Percentiles rank a stretch among this genome's conserved stretches.
Evolutionary conservation across 23 tunicate genomes (phyloP).

Genomic region (Corella eumyota): DNA sequence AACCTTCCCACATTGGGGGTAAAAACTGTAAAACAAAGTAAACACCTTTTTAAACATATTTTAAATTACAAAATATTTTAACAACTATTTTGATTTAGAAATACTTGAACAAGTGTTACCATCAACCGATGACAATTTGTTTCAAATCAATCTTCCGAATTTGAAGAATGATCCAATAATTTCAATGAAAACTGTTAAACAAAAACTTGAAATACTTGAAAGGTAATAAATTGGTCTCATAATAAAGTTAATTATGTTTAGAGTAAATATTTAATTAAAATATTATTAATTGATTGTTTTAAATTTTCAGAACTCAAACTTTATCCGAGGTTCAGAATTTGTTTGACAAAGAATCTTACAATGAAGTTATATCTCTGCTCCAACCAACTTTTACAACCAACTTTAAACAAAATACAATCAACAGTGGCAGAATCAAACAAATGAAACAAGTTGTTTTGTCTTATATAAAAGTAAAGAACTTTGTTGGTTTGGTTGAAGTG

Average conservation of each 20-base stretch:
- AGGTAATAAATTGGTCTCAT: too few species aligned
- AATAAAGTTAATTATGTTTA: too few species aligned
- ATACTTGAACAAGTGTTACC: too few species aligned
- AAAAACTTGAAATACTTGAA: constrained; percentile 3
- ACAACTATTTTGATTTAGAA: too few species aligned
- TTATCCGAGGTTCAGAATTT: constrained; percentile 31
- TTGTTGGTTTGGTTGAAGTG: neutral
- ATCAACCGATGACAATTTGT: too few species aligned
- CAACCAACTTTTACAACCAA: constrained; percentile 17
- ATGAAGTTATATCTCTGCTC: constrained; percentile 37
- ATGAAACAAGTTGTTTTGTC: constrained; percentile 39
- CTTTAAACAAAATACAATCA: neutral
- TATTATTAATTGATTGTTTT: neutral
- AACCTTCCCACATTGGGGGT: too few species aligned
- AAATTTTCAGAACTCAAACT: constrained; percentile 26
- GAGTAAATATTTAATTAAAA: too few species aligned
- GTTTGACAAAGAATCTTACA: constrained; percentile 23
- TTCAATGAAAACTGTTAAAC: neutral
- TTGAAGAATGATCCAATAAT: constrained; percentile 4
- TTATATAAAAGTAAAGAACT: constrained; percentile 10
- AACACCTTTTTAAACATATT: too few species aligned
- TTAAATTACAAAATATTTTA: too few species aligned
- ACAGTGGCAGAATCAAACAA: too few species aligned
- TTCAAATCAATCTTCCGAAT: constrained; percentile 7
- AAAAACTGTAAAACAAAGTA: too few species aligned